Percentiles rank a stretch among this genome's conserved stretches.
These are phyloP conservation scores for Spea multiplicata DNA, from an alignment of 2,113 vertebrate genomes.

Conservation along the genomic window DNA sequence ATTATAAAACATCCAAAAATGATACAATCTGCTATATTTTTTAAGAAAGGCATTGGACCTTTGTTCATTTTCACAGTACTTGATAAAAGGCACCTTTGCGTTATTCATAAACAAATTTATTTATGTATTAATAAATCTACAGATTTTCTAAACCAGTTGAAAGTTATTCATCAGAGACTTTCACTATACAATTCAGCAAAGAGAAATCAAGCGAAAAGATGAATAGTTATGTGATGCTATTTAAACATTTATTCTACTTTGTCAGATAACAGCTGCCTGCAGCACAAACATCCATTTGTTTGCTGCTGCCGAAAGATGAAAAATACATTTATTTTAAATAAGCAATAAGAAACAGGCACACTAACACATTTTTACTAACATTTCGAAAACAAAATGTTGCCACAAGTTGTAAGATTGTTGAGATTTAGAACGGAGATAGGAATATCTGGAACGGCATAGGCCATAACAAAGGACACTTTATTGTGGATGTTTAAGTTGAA, in stretches of 20 bases:
- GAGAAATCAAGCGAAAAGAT: conserved; percentile 36
- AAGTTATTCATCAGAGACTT: conserved; percentile 30
- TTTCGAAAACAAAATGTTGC: conserved; percentile 28
- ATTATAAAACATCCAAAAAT: no score
- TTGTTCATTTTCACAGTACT: background rate
- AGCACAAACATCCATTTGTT: conserved; percentile 48
- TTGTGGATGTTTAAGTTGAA: no score
- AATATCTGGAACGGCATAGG: no score
- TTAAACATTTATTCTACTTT: conserved; percentile 46
- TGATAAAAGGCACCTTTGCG: background rate
- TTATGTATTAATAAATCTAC: background rate
- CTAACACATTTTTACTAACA: conserved; percentile 33
- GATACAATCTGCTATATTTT: no score
- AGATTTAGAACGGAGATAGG: no score
- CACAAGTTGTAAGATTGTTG: no score
- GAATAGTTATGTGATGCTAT: conserved; percentile 45
- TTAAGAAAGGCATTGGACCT: background rate
- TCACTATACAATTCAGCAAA: conserved; percentile 7
- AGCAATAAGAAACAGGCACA: conserved; percentile 36
- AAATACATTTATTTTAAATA: conserved; percentile 45
- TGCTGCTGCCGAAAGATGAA: conserved; percentile 34
- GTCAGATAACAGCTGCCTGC: conserved; percentile 47
- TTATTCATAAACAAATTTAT: background rate
- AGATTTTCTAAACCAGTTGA: background rate
- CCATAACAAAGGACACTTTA: no score